Conservation (phyloP, 1,140 invertebrate species). For the Idris sp. region DNA sequence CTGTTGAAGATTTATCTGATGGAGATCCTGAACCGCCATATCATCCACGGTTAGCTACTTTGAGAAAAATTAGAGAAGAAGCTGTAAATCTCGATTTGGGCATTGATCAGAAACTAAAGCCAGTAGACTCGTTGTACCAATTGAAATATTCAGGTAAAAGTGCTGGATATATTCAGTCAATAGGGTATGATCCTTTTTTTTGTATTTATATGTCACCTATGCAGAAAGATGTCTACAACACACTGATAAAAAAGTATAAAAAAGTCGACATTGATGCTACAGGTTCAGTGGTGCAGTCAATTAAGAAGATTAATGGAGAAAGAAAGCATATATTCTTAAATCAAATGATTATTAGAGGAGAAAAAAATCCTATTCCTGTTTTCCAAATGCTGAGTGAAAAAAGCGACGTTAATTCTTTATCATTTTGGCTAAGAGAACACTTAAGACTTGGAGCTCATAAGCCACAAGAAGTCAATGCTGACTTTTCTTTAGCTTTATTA, state of each 20-base stretch:
- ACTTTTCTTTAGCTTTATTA: slow-evolving; percentile 1
- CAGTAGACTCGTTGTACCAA: slow-evolving; percentile 27
- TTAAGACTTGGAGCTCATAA: not conserved
- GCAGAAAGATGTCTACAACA: slow-evolving; percentile 36
- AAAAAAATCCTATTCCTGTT: slow-evolving; percentile 7
- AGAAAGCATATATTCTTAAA: slow-evolving; percentile 31
- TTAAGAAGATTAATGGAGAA: slow-evolving; percentile 14
- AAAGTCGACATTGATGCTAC: slow-evolving; percentile 45
- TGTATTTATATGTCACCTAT: slow-evolving; percentile 38
- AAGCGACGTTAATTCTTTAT: slow-evolving; percentile 12
- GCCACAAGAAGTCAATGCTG: not conserved
- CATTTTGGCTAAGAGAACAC: slow-evolving; percentile 20
- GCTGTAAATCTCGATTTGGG: slow-evolving; percentile 10
- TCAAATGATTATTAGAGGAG: slow-evolving; percentile 20
- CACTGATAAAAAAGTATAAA: slow-evolving; percentile 19
- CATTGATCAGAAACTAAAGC: not conserved
- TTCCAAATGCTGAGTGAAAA: slow-evolving; percentile 29
- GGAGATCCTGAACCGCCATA: slow-evolving; percentile 14
- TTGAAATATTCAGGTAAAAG: slow-evolving; percentile 39
- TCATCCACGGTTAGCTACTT: not conserved
- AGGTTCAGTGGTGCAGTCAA: slow-evolving; percentile 9
- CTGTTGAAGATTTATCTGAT: slow-evolving; percentile 2
- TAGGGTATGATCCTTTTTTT: slow-evolving; percentile 32
- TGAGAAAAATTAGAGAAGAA: slow-evolving; percentile 25
- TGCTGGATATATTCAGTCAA: slow-evolving; percentile 29